Conservation (phyloP, 2,797 vertebrate species). For the Sarcophilus harrisii region DNA sequence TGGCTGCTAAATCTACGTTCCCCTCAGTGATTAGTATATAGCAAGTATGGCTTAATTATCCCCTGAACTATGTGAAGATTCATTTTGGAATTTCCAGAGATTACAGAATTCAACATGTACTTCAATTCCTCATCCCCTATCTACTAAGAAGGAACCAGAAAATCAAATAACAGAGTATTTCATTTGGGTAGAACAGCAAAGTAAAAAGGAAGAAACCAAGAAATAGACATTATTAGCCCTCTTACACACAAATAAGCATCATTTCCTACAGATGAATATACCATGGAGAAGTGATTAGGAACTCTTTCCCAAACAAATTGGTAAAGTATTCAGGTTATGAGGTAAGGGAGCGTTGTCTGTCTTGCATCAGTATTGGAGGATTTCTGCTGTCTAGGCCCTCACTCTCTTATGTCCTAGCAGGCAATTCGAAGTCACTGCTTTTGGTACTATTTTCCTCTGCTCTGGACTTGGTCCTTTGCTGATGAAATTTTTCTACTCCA, state of each 20-base stretch:
- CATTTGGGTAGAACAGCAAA: not conserved
- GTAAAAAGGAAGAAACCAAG: not conserved
- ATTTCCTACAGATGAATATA: not conserved
- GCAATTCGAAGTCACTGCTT: not conserved
- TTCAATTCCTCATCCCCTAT: not conserved
- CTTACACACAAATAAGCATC: not conserved
- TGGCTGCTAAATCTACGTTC: too few relatives aligned
- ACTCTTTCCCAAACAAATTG: not conserved
- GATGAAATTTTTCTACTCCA: not conserved
- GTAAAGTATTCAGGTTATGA: not conserved
- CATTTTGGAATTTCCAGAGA: not conserved
- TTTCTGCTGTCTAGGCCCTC: not conserved
- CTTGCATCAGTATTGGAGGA: not conserved
- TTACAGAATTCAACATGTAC: not conserved
- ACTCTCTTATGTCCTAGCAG: not conserved
- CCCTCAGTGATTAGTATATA: not conserved
- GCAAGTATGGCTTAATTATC: not conserved
- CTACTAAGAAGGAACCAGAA: not conserved
- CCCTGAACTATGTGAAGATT: not conserved
- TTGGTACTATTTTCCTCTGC: not conserved
- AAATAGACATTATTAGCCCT: not conserved
- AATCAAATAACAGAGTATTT: not conserved
- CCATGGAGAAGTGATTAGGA: not conserved
- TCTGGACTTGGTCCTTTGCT: not conserved
- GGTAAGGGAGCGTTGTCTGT: not conserved